A percentile compares a stretch with the other conserved stretches of the same genome.
Conservation (phyloP, 2,113 vertebrate genomes). For the Microcebus griseorufus region DNA sequence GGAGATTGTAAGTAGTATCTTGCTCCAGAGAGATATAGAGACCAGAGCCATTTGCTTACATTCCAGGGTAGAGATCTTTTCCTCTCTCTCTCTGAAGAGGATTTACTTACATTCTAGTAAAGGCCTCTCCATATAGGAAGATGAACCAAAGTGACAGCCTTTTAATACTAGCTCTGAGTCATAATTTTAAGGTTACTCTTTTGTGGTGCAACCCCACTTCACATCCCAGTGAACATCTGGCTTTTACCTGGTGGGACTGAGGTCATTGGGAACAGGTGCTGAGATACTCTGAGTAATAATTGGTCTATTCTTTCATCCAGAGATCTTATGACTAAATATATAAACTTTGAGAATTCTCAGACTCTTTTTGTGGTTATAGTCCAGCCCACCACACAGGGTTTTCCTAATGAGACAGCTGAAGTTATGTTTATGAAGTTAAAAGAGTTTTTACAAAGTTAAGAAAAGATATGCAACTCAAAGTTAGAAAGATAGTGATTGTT, state of each 20-base stretch:
- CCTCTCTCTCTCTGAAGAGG: not conserved
- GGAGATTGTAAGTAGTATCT: not conserved
- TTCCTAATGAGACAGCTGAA: not conserved
- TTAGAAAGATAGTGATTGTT: not conserved
- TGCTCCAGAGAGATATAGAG: not conserved
- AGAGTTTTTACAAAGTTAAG: not conserved
- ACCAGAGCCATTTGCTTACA: not conserved
- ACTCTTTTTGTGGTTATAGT: not conserved
- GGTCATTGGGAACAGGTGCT: not conserved
- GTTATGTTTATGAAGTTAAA: not conserved
- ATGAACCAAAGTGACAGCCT: not conserved
- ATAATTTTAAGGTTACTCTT: not conserved
- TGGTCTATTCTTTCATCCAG: not conserved
- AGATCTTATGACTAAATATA: not conserved
- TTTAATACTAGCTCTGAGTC: not conserved
- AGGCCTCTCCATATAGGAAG: not conserved
- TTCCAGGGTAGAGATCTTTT: not conserved
- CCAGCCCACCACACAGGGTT: not conserved
- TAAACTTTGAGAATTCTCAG: not conserved
- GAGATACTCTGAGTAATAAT: not conserved
- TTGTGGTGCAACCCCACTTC: not conserved
- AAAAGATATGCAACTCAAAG: not conserved
- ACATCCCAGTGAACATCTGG: not conserved
- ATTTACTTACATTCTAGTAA: not conserved
- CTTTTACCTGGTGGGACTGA: not conserved